Percentiles rank a stretch among this genome's conserved stretches.
Evolutionary conservation across 2,113 vertebrate species (phyloP).

Genomic region (Irena cyanogastra): DNA sequence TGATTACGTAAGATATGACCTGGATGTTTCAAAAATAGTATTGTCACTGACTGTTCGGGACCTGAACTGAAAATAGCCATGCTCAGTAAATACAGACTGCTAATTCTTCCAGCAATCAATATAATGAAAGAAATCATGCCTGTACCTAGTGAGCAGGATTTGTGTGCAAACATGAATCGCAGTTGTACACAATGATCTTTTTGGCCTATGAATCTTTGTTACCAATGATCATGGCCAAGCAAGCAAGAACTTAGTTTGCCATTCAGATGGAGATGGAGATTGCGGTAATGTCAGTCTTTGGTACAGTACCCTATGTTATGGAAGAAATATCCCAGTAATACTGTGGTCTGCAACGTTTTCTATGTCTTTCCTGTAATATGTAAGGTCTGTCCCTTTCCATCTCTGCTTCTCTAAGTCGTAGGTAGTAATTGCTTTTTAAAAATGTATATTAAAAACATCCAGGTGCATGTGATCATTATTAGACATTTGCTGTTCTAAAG

Average conservation of each 20-base stretch:
- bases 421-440: neutral
- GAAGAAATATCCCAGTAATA: neutral
- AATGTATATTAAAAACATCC: neutral
- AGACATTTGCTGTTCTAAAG: neutral
- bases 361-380: neutral
- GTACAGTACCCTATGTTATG: neutral
- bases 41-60: neutral
- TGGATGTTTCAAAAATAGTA: neutral
- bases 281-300: neutral
- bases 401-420: neutral
- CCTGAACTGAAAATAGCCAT: neutral
- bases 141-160: neutral
- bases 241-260: neutral
- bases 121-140: neutral
- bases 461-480: neutral
- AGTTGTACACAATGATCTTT: neutral
- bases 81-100: neutral
- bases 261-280: neutral
- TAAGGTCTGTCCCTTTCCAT: neutral
- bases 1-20: neutral
- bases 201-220: neutral
- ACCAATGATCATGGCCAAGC: neutral
- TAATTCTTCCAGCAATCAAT: neutral
- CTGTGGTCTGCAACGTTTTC: neutral
- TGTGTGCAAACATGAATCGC: rapidly evolving